Evolutionary conservation across 2,113 vertebrate species (phyloP).

Genomic region (Xiphophorus maculatus): DNA sequence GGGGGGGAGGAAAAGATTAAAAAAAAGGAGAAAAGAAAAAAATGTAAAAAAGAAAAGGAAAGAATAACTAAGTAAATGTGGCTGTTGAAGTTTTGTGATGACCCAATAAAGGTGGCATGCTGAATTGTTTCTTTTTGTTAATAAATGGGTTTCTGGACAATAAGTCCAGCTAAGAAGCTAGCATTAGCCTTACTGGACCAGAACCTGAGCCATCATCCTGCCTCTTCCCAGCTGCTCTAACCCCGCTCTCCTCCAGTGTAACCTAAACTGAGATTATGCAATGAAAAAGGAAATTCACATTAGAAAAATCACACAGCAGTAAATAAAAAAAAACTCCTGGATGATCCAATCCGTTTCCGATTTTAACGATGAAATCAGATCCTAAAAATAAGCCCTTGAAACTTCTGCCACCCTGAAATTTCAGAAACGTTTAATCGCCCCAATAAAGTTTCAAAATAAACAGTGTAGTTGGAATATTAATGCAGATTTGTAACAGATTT

Average conservation of each 20-base stretch:
- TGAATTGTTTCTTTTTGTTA: neutral
- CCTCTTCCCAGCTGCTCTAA: neutral
- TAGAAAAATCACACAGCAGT: neutral
- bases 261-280: neutral
- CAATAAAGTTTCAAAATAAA: neutral
- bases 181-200: neutral
- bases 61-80: neutral
- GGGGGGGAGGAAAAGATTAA: too few relatives aligned
- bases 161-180: neutral
- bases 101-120: neutral
- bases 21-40: neutral
- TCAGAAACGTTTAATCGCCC: slow-evolving; percentile 1
- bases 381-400: neutral
- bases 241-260: slow-evolving; percentile 2
- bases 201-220: neutral
- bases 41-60: neutral
- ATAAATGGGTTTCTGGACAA: neutral
- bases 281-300: neutral
- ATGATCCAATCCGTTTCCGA: neutral
- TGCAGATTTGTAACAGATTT: neutral
- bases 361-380: neutral
- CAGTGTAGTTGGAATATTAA: neutral
- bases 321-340: neutral
- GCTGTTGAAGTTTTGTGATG: too few relatives aligned
- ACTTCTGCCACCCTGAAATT: slow-evolving; percentile 1